phyloP scores from a whole-genome alignment of 2,888 invertebrate genomes.

The Argyresthia albistria region DNA sequence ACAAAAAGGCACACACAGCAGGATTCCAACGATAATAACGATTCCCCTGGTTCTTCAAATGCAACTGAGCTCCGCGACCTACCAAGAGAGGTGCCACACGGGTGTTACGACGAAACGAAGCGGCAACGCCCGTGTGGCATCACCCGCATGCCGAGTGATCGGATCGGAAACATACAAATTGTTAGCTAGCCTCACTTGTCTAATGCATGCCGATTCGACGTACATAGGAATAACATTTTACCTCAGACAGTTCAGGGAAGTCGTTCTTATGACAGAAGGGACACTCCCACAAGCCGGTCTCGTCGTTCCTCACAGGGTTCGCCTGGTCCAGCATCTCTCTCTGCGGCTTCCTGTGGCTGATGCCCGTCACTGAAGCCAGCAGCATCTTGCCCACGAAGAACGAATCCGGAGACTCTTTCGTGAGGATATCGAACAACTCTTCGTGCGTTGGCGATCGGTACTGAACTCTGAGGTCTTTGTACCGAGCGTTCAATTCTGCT shows the following conservation, averaged over 20 bases:
- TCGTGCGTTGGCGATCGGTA: conserved; percentile 87
- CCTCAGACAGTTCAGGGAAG: conserved; percentile 94
- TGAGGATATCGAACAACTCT: conserved; percentile 94
- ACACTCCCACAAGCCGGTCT: conserved; percentile 97
- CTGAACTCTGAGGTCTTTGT: conserved; percentile 88
- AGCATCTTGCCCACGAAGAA: conserved; percentile 93
- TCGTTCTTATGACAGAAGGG: conserved; percentile 97
- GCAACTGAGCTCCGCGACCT: no score
- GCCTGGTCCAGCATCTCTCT: conserved; percentile 96
- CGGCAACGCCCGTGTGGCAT: no score
- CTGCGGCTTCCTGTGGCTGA: conserved; percentile 90
- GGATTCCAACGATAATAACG: no score
- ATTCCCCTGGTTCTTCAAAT: no score
- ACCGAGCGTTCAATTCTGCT: conserved; percentile 93
- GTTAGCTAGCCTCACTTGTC: no score
- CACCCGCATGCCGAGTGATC: no score
- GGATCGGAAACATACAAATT: no score
- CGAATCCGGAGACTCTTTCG: conserved; percentile 95
- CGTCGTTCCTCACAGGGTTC: conserved; percentile 95
- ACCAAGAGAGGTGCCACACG: no score
- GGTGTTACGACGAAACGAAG: no score
- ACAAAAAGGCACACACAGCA: no score
- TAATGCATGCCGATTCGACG: no score
- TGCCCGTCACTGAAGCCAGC: conserved; percentile 84
- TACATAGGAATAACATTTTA: conserved; percentile 17